These are phyloP conservation scores for Allobates femoralis DNA, from an alignment of 2,797 vertebrate genomes.

Conservation along the genomic window DNA sequence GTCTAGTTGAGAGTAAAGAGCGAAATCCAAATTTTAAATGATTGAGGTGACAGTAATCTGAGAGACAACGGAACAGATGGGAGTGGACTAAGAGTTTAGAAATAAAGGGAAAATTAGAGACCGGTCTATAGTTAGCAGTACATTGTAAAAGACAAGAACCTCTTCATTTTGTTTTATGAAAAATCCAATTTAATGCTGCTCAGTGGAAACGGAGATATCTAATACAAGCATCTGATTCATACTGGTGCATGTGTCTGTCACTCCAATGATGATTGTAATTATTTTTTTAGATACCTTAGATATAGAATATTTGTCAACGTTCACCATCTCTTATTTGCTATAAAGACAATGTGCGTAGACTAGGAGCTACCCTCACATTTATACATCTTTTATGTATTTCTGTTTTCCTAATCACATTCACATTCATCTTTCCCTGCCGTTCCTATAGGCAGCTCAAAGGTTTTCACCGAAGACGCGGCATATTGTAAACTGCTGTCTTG, in stretches of 20 bases:
- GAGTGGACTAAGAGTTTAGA: no score
- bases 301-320: background rate
- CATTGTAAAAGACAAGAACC: no score
- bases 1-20: no score
- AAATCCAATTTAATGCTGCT: no score
- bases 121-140: no score
- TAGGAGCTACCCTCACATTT: background rate
- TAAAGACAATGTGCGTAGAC: background rate
- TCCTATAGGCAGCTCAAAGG: background rate
- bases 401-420: background rate
- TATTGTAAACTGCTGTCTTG: conserved; percentile 35
- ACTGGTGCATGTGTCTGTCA: background rate
- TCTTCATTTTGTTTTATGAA: no score
- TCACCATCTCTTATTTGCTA: background rate
- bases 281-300: background rate
- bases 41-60: no score
- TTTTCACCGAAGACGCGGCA: background rate
- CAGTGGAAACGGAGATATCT: no score
- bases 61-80: no score
- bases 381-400: background rate
- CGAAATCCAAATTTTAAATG: no score
- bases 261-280: background rate
- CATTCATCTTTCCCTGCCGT: background rate
- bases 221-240: background rate
- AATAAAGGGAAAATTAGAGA: no score